phyloP scores from a whole-genome alignment of 2,888 invertebrate species.

The Aphidoletes aphidimyza region DNA sequence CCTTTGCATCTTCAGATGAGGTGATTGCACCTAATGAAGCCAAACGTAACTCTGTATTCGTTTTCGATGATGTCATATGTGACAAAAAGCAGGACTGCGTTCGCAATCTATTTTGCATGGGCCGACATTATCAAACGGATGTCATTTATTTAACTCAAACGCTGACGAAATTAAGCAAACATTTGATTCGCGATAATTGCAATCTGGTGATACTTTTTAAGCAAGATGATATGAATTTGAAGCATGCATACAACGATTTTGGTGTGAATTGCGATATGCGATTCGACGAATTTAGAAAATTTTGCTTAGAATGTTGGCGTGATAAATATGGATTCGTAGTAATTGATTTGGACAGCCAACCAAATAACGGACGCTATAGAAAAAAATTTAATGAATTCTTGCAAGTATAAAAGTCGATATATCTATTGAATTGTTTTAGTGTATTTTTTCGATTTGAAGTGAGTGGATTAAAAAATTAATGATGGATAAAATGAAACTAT shows the following conservation, averaged over 20 bases:
- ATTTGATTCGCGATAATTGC: too few relatives aligned
- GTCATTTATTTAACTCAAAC: too few relatives aligned
- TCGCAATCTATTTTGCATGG: too few relatives aligned
- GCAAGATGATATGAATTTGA: conserved; percentile 6
- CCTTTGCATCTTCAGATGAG: neutral
- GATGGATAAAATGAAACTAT: neutral
- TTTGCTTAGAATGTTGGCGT: neutral
- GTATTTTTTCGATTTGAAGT: too few relatives aligned
- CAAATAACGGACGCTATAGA: neutral
- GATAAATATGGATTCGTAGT: neutral
- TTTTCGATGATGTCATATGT: too few relatives aligned
- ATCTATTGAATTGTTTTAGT: too few relatives aligned
- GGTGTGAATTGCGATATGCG: neutral
- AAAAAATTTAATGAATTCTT: too few relatives aligned
- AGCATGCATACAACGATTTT: neutral
- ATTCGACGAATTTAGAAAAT: neutral
- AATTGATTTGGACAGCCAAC: neutral
- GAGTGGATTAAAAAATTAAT: neutral
- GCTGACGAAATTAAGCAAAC: too few relatives aligned
- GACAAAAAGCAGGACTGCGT: too few relatives aligned
- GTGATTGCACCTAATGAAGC: neutral
- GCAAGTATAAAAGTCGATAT: too few relatives aligned
- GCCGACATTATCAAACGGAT: too few relatives aligned
- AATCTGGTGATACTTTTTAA: too few relatives aligned
- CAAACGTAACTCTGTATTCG: neutral